Percentiles rank a stretch among this genome's conserved stretches.
Conservation (phyloP, 2,113 vertebrate genomes). For the Lutjanus erythropterus region DNA sequence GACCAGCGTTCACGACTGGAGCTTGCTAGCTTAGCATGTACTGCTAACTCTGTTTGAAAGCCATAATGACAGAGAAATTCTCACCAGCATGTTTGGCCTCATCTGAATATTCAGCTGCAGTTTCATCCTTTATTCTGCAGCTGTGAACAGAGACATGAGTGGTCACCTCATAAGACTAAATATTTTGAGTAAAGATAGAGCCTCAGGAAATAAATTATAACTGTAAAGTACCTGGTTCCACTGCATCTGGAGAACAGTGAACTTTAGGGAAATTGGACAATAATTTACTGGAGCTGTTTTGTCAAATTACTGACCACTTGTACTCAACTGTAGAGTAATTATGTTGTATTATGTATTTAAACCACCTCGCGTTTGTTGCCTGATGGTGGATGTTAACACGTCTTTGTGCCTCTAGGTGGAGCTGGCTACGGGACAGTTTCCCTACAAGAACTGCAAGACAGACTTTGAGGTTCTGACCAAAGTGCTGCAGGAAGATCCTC, state of each 20-base stretch:
- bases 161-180: background rate
- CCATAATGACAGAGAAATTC: background rate
- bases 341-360: background rate
- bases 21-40: background rate
- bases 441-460: slow-evolving; percentile 97
- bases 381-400: slow-evolving; percentile 31
- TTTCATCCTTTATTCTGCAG: background rate
- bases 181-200: background rate
- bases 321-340: background rate
- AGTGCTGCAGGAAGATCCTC: slow-evolving; percentile 96
- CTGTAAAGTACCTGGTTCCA: background rate
- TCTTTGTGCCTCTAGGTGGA: slow-evolving; percentile 87
- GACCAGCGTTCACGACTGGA: background rate
- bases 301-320: background rate
- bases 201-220: background rate
- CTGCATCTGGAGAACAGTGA: background rate
- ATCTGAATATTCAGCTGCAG: background rate
- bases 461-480: slow-evolving; percentile 98
- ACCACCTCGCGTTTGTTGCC: background rate
- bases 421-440: slow-evolving; percentile 95
- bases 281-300: too few relatives aligned
- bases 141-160: background rate
- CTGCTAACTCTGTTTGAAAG: background rate
- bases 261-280: background rate
- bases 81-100: background rate